Conservation (phyloP, 2,888 invertebrate species). For the Dicroscelio sp. region DNA sequence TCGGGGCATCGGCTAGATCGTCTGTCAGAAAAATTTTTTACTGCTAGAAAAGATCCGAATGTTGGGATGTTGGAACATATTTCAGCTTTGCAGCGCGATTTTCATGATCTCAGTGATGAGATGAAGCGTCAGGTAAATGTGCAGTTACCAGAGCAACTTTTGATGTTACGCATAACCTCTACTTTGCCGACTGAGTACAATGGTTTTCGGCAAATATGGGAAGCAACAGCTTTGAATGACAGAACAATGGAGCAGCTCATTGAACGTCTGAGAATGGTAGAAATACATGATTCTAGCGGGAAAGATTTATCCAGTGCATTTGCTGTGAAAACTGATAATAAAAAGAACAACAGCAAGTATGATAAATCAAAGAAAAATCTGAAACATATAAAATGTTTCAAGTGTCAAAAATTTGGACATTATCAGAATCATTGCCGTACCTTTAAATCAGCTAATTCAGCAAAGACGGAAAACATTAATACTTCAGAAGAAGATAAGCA, state of each 20-base stretch:
- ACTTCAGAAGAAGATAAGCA: neutral
- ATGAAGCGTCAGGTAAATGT: slow-evolving; percentile 43
- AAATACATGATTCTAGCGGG: slow-evolving; percentile 41
- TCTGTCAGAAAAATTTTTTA: slow-evolving; percentile 35
- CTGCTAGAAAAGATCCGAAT: slow-evolving; percentile 33
- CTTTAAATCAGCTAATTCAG: slow-evolving; percentile 13
- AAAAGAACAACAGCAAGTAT: neutral
- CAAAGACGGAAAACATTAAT: neutral
- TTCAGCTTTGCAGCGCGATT: slow-evolving; percentile 34
- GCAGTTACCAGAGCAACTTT: slow-evolving; percentile 33
- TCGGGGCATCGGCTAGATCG: slow-evolving; percentile 41
- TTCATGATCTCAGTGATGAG: slow-evolving; percentile 44
- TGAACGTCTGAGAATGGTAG: slow-evolving; percentile 44
- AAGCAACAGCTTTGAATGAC: slow-evolving; percentile 31
- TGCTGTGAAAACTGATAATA: slow-evolving; percentile 22
- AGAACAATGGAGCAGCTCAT: slow-evolving; percentile 39
- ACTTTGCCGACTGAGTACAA: slow-evolving; percentile 45
- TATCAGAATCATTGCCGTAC: neutral
- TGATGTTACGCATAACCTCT: slow-evolving; percentile 33
- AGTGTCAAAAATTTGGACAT: slow-evolving; percentile 34
- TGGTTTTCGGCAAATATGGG: slow-evolving; percentile 34
- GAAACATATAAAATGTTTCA: slow-evolving; percentile 29
- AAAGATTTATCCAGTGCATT: slow-evolving; percentile 3
- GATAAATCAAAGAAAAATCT: too few species aligned
- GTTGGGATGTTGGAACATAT: slow-evolving; percentile 22